Evolutionary conservation across 2,888 invertebrate genomes (phyloP).

Genomic region (Anticlea derivata): DNA sequence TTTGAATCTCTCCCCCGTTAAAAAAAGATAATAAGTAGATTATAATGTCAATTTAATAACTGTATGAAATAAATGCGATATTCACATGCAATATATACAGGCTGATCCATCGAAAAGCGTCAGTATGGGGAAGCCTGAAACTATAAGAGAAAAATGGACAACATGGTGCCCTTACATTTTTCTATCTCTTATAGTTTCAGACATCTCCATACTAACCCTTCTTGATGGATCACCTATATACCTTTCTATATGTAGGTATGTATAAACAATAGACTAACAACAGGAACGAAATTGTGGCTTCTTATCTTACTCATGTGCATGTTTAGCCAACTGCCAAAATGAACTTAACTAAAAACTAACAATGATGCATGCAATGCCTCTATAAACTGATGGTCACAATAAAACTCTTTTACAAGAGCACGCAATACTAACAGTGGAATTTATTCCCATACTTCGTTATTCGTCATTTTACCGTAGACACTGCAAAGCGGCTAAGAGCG

Average conservation of each 20-base stretch:
- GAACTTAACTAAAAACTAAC: conserved; percentile 11
- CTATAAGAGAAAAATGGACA: too few relatives aligned
- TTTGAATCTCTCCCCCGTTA: background rate
- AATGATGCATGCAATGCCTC: conserved; percentile 36
- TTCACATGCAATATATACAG: background rate
- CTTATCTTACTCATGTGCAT: conserved; percentile 55
- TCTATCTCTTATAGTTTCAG: too few relatives aligned
- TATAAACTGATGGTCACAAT: background rate
- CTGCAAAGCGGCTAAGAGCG: background rate
- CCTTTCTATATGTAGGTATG: too few relatives aligned
- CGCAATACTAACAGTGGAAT: conserved; percentile 16
- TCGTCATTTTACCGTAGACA: background rate
- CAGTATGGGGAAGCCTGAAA: too few relatives aligned
- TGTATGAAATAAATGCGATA: background rate
- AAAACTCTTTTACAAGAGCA: conserved; percentile 9
- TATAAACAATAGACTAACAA: conserved; percentile 1
- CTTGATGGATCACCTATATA: too few relatives aligned
- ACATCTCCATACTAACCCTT: too few relatives aligned
- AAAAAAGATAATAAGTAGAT: background rate
- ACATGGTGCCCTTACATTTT: too few relatives aligned
- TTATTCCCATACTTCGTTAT: conserved; percentile 1
- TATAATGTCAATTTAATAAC: background rate
- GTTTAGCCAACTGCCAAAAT: conserved; percentile 52
- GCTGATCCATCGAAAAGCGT: too few relatives aligned
- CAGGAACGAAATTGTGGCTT: conserved; percentile 20